Base-by-base conservation (phyloP, 2,888 invertebrate species). In the Agrotis puta region DNA sequence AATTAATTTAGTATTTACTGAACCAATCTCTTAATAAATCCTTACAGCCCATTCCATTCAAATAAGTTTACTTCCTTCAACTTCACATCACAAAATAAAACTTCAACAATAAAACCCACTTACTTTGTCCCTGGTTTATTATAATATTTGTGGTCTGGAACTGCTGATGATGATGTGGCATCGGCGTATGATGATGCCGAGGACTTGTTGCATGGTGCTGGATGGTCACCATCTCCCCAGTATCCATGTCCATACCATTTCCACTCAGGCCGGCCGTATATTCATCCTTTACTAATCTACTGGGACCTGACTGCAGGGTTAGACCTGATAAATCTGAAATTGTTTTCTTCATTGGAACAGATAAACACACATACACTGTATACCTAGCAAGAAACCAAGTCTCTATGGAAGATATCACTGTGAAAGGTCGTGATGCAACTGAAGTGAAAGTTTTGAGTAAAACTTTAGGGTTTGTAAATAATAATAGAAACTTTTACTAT, bases 221-320 rank as follows among this genome's bases (percentile, higher is more conserved):
- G 27, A 96, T 96, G 85, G 95, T 93, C 82, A 95, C 93, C 92
- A 94, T 88, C 87, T 96, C 95, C 3, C 94, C 95, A 13, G 94
- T 94, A 68, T 94, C 95, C 96, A 97, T 95, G 83, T 97, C 92
- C 97, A 97, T 95, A 14, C 96, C 95, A 24, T 95, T 94, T 1
- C 97, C 97, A 85, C 96, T 96, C 58, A 97, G 97, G 3, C 98
- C 98, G 27, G 98, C 98, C 61, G 98, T 97, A 93, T 99, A 99
- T 92, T 99, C 99, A 96, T 99, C 99, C 94, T 99, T 99, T 47
- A 99, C 98, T 84, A 98, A 96, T 84, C 98, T 97, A 89, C 98
- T 98, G 9, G 98, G 97, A 14, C 97, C 98, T 5, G 98, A 97
- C 91, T 98, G 98, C 65, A 99, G 96, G 13, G 99, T 99, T 66